Evolutionary conservation across 2,888 invertebrate species (phyloP).

Genomic region (Sericinus montela): DNA sequence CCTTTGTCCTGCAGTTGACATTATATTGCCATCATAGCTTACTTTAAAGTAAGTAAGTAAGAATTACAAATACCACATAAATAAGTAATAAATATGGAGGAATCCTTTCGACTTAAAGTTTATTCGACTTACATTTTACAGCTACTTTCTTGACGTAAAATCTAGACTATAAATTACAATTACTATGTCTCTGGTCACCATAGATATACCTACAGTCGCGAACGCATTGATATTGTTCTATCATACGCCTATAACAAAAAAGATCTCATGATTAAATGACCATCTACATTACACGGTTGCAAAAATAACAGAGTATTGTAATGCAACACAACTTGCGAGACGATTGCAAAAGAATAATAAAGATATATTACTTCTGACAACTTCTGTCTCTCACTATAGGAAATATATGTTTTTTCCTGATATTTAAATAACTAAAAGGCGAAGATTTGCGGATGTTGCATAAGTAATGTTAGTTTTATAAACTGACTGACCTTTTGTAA

Average conservation of each 20-base stretch:
- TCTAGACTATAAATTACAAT: too few species aligned
- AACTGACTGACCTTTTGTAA: neutral
- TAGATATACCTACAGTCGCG: too few species aligned
- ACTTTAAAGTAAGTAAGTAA: too few species aligned
- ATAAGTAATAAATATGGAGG: too few species aligned
- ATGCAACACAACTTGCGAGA: neutral
- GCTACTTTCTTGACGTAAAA: too few species aligned
- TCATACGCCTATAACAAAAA: neutral
- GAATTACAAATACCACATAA: too few species aligned
- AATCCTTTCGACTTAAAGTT: too few species aligned
- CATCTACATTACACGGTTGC: neutral
- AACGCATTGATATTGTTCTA: too few species aligned
- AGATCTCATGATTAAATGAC: neutral
- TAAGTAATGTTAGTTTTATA: neutral
- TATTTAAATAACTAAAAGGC: neutral
- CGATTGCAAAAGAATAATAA: neutral
- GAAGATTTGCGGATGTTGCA: neutral
- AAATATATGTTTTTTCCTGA: neutral
- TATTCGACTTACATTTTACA: too few species aligned
- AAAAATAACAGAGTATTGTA: neutral
- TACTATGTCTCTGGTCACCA: too few species aligned
- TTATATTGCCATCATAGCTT: too few species aligned
- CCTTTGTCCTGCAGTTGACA: too few species aligned
- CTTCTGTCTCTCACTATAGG: neutral
- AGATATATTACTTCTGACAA: neutral